Percentiles rank a stretch among this genome's conserved stretches.
phyloP scores from a whole-genome alignment of 1,140 invertebrate genomes.

The Portunus trituberculatus region DNA sequence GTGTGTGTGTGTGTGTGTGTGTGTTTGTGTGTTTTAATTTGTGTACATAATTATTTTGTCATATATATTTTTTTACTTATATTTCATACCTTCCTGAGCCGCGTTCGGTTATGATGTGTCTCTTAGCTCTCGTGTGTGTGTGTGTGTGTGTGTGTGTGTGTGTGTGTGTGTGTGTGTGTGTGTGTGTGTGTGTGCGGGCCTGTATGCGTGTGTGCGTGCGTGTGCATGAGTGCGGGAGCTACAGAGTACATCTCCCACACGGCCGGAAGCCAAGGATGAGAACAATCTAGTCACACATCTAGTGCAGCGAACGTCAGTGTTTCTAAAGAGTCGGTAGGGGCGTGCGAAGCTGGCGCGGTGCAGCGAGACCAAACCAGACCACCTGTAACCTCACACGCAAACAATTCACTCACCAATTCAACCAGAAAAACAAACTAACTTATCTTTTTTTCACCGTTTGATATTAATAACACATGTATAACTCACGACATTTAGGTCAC shows the following conservation, averaged over 20 bases:
- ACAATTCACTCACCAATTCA: too few relatives aligned
- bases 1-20: too few relatives aligned
- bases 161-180: conserved; percentile 37
- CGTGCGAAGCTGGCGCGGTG: not conserved
- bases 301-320: conserved; percentile 37
- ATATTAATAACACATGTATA: too few relatives aligned
- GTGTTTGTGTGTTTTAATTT: too few relatives aligned
- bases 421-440: too few relatives aligned
- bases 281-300: conserved; percentile 54
- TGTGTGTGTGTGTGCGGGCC: not conserved
- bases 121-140: not conserved
- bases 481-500: too few relatives aligned
- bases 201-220: not conserved
- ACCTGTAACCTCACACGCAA: too few relatives aligned
- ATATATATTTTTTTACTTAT: not conserved
- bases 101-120: not conserved
- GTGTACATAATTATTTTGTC: not conserved
- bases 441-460: too few relatives aligned
- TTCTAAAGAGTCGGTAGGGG: not conserved
- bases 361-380: not conserved
- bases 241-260: not conserved
- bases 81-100: not conserved
- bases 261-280: conserved; percentile 52
- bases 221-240: conserved; percentile 3
- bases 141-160: conserved; percentile 36